Percentiles rank a stretch among this genome's conserved stretches.
These are phyloP conservation scores for Synanthedon tipuliformis DNA, from an alignment of 2,888 invertebrate genomes.

Conservation along the genomic window DNA sequence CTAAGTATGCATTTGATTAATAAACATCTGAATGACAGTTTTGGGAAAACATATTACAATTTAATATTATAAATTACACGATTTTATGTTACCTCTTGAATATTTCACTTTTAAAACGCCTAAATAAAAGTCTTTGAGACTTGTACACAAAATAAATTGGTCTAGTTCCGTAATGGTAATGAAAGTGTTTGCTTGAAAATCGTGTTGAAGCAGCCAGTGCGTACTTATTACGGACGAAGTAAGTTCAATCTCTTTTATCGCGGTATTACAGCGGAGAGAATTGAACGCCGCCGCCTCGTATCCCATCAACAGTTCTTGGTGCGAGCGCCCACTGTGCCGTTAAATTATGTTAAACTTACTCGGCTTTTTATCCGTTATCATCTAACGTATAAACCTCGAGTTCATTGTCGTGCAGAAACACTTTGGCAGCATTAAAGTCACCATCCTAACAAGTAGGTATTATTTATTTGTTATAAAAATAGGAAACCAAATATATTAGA, in stretches of 20 bases:
- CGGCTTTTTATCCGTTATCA: slow-evolving; percentile 39
- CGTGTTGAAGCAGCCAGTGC: slow-evolving; percentile 23
- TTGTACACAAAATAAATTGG: not conserved
- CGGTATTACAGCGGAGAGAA: slow-evolving; percentile 50
- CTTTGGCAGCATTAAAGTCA: not conserved
- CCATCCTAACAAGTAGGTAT: not conserved
- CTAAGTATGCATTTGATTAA: too few species aligned
- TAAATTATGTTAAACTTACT: slow-evolving; percentile 61
- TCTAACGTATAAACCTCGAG: slow-evolving; percentile 29
- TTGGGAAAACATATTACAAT: too few species aligned
- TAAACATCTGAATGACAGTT: too few species aligned
- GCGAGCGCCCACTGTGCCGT: slow-evolving; percentile 47
- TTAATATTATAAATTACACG: too few species aligned
- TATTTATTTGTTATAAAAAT: too few species aligned
- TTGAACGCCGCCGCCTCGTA: slow-evolving; percentile 45
- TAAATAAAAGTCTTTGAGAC: not conserved
- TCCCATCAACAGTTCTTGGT: slow-evolving; percentile 37
- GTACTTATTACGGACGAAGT: slow-evolving; percentile 52
- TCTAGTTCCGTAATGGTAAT: slow-evolving; percentile 32
- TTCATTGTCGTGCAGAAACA: slow-evolving; percentile 14
- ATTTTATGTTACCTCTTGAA: too few species aligned
- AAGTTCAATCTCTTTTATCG: slow-evolving; percentile 66
- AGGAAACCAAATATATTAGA: too few species aligned
- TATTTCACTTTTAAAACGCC: too few species aligned
- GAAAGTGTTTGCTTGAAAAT: slow-evolving; percentile 33